phyloP scores from a whole-genome alignment of 2,113 vertebrate species.

The Peromyscus polionotus region DNA sequence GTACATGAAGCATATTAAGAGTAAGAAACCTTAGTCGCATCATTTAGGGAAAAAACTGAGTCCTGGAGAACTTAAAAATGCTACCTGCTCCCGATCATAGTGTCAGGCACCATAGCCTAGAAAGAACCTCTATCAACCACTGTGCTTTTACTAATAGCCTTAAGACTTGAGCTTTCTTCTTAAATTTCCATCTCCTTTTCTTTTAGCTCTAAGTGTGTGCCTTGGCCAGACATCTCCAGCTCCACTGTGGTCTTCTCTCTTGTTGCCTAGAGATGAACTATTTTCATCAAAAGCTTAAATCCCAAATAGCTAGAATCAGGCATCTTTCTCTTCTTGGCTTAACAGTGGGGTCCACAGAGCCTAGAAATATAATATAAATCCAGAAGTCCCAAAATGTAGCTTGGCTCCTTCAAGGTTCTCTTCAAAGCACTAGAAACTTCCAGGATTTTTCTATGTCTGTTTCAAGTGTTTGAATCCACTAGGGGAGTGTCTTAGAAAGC shows the following conservation, averaged over 20 bases:
- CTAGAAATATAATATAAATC: background rate
- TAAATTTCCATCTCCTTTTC: background rate
- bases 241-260: background rate
- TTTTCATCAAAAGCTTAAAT: background rate
- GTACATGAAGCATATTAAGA: background rate
- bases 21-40: slow-evolving; percentile 14
- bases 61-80: background rate
- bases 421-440: background rate
- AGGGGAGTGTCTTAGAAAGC: background rate
- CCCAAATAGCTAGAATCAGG: background rate
- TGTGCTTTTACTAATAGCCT: background rate
- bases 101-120: background rate
- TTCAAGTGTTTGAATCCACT: background rate
- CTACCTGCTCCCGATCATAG: background rate
- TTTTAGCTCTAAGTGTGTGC: background rate
- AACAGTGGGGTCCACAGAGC: background rate
- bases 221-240: background rate
- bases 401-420: slow-evolving; percentile 8
- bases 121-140: slow-evolving; percentile 23
- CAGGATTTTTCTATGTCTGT: background rate
- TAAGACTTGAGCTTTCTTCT: slow-evolving; percentile 22
- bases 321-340: background rate
- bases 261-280: background rate
- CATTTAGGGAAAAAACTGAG: slow-evolving; percentile 37
- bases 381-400: background rate